These are phyloP conservation scores for Mormyrops attenuatus DNA, from an alignment of 2,797 vertebrate species.

Conservation along the genomic window DNA sequence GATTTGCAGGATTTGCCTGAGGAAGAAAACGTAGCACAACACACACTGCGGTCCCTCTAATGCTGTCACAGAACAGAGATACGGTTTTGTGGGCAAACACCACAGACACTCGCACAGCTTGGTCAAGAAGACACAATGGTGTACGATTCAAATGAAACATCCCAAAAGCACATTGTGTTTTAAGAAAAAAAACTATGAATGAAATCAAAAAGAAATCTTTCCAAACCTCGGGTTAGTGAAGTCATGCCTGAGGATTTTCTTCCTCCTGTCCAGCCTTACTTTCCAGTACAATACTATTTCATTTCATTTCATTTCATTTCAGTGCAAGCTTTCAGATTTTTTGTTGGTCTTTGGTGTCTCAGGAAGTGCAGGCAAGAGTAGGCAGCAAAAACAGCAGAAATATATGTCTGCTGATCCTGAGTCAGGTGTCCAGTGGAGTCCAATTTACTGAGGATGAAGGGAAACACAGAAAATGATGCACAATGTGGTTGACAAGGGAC, in stretches of 20 bases:
- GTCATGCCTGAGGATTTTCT: neutral
- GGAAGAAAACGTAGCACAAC: neutral
- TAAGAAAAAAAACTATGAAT: neutral
- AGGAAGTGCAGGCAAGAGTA: neutral
- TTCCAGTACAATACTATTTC: neutral
- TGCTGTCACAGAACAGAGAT: neutral
- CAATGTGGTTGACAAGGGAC: neutral
- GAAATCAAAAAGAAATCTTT: neutral
- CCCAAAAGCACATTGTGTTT: neutral
- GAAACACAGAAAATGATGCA: neutral
- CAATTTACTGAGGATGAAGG: neutral
- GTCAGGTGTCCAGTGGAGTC: neutral
- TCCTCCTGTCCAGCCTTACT: neutral
- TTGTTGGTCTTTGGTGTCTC: neutral
- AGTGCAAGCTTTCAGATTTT: neutral
- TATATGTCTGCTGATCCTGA: neutral
- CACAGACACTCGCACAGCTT: neutral
- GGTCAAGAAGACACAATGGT: neutral
- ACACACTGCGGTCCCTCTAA: neutral
- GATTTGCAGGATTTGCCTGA: constrained; percentile 13
- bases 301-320: neutral
- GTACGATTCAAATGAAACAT: neutral
- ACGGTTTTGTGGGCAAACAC: neutral
- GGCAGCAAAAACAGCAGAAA: constrained; percentile 27
- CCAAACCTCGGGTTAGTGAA: neutral